Conservation (phyloP, 2,797 vertebrate genomes). For the Enteromius thamalakanensis region DNA sequence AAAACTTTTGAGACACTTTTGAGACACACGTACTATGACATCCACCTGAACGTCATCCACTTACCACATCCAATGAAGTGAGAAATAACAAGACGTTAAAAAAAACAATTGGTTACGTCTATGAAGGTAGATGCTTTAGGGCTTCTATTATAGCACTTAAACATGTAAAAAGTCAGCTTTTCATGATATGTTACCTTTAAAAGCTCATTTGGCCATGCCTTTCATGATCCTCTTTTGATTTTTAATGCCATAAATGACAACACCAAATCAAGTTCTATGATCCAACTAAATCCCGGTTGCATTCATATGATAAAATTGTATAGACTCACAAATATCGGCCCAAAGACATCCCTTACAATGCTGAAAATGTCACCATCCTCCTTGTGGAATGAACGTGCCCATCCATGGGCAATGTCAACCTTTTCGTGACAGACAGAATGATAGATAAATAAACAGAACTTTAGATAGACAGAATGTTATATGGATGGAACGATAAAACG, state of each 20-base stretch:
- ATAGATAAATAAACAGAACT: neutral
- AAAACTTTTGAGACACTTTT: too few relatives aligned
- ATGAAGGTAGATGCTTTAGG: too few relatives aligned
- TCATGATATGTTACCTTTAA: too few relatives aligned
- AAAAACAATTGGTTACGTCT: too few relatives aligned
- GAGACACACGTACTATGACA: too few relatives aligned
- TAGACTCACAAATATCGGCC: neutral
- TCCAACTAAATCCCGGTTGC: neutral
- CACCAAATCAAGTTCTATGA: neutral
- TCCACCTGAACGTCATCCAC: too few relatives aligned
- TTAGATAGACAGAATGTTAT: neutral
- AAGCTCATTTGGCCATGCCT: neutral
- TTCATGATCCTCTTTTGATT: neutral
- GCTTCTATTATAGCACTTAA: too few relatives aligned
- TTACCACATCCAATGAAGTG: too few relatives aligned
- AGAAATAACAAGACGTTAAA: too few relatives aligned
- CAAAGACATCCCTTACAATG: neutral
- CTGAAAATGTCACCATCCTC: neutral
- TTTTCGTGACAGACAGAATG: neutral
- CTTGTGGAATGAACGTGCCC: neutral
- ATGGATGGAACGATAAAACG: neutral
- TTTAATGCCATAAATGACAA: neutral
- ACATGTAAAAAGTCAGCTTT: too few relatives aligned
- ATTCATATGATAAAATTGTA: conserved; percentile 9
- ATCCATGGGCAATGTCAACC: conserved; percentile 9